These are phyloP conservation scores for Antheraea yamamai DNA, from an alignment of 2,888 invertebrate species.

Conservation along the genomic window DNA sequence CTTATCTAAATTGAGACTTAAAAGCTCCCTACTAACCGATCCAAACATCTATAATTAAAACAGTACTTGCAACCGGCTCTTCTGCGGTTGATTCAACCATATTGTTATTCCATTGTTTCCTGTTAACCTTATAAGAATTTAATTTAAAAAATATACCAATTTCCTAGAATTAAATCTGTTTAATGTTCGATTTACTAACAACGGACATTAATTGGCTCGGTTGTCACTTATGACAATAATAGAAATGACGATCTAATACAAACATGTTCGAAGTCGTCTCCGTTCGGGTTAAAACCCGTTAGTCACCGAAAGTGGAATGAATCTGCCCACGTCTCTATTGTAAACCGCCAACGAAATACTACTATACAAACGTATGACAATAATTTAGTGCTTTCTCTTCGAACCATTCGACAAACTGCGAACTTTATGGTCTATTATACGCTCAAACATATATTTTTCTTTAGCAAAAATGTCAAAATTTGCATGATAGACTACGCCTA, in stretches of 20 bases:
- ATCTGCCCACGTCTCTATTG: conserved; percentile 41
- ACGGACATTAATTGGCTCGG: background rate
- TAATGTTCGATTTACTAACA: background rate
- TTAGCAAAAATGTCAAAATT: conserved; percentile 1
- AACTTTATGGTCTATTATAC: conserved; percentile 2
- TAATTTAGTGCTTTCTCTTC: conserved; percentile 11
- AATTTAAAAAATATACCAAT: background rate
- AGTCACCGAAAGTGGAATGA: conserved; percentile 45
- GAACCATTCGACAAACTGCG: background rate
- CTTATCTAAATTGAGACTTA: background rate
- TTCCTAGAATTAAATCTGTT: background rate
- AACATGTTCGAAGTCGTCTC: conserved; percentile 28
- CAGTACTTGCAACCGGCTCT: background rate
- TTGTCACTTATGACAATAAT: conserved; percentile 20
- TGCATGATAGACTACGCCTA: background rate
- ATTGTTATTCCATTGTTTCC: conserved; percentile 15
- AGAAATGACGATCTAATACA: conserved; percentile 26
- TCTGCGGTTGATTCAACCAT: conserved; percentile 6
- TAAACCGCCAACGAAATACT: conserved; percentile 12
- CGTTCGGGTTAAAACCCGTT: conserved; percentile 59
- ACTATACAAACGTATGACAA: background rate
- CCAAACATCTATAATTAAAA: conserved; percentile 13
- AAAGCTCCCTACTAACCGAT: conserved; percentile 2
- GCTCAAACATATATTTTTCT: background rate
- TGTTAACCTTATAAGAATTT: conserved; percentile 6